Percentiles rank a stretch among this genome's conserved stretches.
Conservation (phyloP, 2,888 invertebrate species). For the Drosophila maculinotata region DNA sequence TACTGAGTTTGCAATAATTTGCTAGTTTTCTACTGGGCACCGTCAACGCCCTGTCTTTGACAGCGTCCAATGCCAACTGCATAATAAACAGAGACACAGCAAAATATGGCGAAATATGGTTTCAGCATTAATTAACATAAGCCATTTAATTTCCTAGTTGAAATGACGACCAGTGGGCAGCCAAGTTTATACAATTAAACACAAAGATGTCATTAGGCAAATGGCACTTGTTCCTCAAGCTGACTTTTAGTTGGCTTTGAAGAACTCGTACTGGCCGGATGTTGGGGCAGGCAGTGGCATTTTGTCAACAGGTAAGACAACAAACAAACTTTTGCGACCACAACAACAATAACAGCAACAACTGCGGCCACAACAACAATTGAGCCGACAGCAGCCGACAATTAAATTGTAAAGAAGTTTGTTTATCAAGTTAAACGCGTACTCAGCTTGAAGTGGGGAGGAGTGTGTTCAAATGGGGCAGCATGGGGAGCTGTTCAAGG, state of each 20-base stretch:
- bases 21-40: not conserved
- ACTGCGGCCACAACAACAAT: slow-evolving; percentile 19
- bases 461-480: slow-evolving; percentile 9
- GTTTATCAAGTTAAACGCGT: slow-evolving; percentile 23
- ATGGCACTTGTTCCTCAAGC: slow-evolving; percentile 41
- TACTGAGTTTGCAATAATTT: slow-evolving; percentile 1
- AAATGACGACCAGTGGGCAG: slow-evolving; percentile 31
- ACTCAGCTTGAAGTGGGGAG: not conserved
- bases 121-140: slow-evolving; percentile 42
- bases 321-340: slow-evolving; percentile 69
- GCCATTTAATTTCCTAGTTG: slow-evolving; percentile 39
- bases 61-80: slow-evolving; percentile 27
- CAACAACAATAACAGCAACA: slow-evolving; percentile 34
- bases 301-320: slow-evolving; percentile 74
- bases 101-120: slow-evolving; percentile 13
- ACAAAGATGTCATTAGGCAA: slow-evolving; percentile 64
- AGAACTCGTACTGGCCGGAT: slow-evolving; percentile 65
- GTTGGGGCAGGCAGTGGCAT: slow-evolving; percentile 50
- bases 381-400: slow-evolving; percentile 40
- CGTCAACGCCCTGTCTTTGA: not conserved
- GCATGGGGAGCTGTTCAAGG: not conserved
- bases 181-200: slow-evolving; percentile 57
- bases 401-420: slow-evolving; percentile 56
- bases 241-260: slow-evolving; percentile 22
- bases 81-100: slow-evolving; percentile 12